Conservation (phyloP, 2,797 vertebrate genomes). For the Basileuterus tristriatus region DNA sequence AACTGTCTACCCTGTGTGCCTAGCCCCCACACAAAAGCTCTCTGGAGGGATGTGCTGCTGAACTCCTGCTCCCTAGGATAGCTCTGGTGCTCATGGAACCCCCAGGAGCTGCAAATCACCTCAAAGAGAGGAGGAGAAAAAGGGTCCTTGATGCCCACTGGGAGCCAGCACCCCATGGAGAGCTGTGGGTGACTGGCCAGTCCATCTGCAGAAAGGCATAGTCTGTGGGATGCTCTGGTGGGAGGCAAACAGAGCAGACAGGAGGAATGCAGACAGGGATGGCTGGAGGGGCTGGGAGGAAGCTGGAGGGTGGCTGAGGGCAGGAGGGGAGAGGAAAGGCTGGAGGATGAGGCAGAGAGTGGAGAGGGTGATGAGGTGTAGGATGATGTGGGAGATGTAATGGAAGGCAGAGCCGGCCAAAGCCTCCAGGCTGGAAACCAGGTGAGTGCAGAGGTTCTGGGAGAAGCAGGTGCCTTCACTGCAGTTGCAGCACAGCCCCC, state of each 20-base stretch:
- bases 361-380: neutral
- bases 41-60: rapidly evolving
- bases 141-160: rapidly evolving
- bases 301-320: neutral
- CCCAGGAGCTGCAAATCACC: neutral
- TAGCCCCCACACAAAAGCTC: neutral
- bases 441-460: neutral
- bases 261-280: conserved; percentile 1
- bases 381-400: neutral
- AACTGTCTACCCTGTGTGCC: neutral
- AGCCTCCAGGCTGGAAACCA: conserved; percentile 4
- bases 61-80: neutral
- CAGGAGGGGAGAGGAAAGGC: neutral
- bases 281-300: neutral
- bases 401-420: neutral
- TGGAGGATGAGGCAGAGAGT: neutral
- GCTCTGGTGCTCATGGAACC: neutral
- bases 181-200: neutral
- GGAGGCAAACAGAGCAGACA: neutral
- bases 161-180: rapidly evolving
- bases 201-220: rapidly evolving
- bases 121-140: neutral
- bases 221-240: neutral
- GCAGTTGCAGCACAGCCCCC: neutral
- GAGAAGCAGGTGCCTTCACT: neutral